Base-by-base conservation (phyloP, 2,888 invertebrate genomes). In the Philereme vetulata region DNA sequence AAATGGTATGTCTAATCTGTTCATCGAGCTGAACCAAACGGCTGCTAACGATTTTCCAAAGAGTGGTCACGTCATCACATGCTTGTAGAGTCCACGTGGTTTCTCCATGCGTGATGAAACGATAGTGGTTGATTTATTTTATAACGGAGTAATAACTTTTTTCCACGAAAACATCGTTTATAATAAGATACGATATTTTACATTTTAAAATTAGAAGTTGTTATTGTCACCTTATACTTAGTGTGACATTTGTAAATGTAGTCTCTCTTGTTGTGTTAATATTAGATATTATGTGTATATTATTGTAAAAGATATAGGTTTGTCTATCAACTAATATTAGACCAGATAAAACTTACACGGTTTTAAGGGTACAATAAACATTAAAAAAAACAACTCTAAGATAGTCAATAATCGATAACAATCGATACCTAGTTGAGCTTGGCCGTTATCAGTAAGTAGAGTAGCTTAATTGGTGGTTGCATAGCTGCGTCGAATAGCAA, bases 31-130 rank as follows among this genome's bases (percentile, higher is more conserved):
- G 76, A 76, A 80, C 75, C 76, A 73, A 75, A 67, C 73, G 72
- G 72, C 21, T 71, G 73, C 72, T 61, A 72, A 76, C 79, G 75
- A 85, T 90, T 89, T 90, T 86, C 88, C 88, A 72, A 72, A 74
- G 78, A 74, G 72, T 87, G 83, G 68, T 67, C 82, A 76, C 83
- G 76, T 77, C 54, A 61, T 55, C 64, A 63, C 66, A 72, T 69
- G 72, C 38, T 70, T 71, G 40, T 76, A 75, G 62, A 51, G 65
- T 64, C 62, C 75, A 71, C 74, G 63, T 63, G 61, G 60, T 60
- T 60, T 55, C 60, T 58, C 46, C 60, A 57, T 56, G 62, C 66
- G 56, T 68, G 64, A 57, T 59, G 51, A 45, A 35, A 50, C 44
- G 43, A n/a, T 48, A 55, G 53, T 36, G 35, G 42, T 10, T 7